phyloP scores from a whole-genome alignment of 2,797 vertebrate genomes.

The Sebastes itinus region DNA sequence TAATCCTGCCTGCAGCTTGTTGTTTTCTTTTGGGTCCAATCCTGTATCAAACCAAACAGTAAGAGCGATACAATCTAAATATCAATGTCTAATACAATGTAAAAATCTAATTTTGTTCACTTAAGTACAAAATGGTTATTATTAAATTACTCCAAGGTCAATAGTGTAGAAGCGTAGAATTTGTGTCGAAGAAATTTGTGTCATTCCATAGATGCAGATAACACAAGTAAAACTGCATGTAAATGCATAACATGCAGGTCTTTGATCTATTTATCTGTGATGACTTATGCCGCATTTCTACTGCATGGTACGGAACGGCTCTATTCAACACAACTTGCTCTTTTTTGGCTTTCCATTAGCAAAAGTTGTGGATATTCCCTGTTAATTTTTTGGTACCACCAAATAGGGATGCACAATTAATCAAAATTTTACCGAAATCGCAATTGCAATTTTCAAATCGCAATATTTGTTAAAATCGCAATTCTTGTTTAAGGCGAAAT shows the following conservation, averaged over 20 bases:
- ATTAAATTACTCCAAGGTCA: not conserved
- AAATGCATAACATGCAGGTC: not conserved
- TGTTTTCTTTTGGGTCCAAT: not conserved
- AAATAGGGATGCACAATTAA: not conserved
- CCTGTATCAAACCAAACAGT: not conserved
- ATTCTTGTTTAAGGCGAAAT: too few species aligned
- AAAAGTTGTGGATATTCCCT: not conserved
- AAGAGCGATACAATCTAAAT: not conserved
- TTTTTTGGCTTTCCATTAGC: not conserved
- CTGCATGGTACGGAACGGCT: not conserved
- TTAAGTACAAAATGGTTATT: not conserved
- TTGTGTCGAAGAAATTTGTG: not conserved
- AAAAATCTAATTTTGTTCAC: not conserved
- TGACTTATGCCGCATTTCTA: not conserved
- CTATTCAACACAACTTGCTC: not conserved
- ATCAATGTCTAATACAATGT: not conserved
- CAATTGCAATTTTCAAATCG: not conserved
- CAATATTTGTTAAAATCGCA: not conserved
- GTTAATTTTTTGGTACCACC: not conserved
- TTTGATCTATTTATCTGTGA: not conserved
- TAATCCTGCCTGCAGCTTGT: not conserved
- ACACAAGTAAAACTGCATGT: not conserved
- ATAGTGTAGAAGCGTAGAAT: not conserved
- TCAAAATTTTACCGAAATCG: not conserved
- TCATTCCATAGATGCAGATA: not conserved